A percentile compares a stretch with the other conserved stretches of the same genome.
phyloP scores from a whole-genome alignment of 2,888 invertebrate genomes.

The Elgonia sp. region DNA sequence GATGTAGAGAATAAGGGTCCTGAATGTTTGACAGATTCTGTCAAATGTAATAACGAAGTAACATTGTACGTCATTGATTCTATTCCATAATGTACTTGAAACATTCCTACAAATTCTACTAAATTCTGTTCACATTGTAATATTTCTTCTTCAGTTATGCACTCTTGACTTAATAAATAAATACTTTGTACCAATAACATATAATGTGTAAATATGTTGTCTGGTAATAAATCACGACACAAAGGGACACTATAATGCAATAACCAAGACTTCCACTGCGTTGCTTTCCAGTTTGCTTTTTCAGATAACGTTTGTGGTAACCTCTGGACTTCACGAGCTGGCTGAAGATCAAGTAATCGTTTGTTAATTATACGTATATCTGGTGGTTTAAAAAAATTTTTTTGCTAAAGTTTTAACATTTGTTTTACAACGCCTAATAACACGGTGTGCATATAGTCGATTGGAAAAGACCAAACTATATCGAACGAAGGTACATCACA shows the following conservation, averaged over 20 bases:
- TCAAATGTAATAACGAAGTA: constrained; percentile 65
- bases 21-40: constrained; percentile 61
- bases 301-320: constrained; percentile 12
- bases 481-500: constrained; percentile 9
- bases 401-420: constrained; percentile 18
- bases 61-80: constrained; percentile 75
- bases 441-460: constrained; percentile 48
- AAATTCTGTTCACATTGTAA: constrained; percentile 66
- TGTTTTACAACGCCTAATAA: constrained; percentile 33
- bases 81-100: constrained; percentile 61
- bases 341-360: constrained; percentile 17
- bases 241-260: constrained; percentile 26
- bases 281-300: constrained; percentile 41
- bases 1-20: constrained; percentile 74
- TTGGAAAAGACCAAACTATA: constrained; percentile 41
- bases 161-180: constrained; percentile 16
- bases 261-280: constrained; percentile 61
- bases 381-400: neutral
- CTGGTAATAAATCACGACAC: constrained; percentile 22
- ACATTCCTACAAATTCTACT: constrained; percentile 67
- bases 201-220: constrained; percentile 20
- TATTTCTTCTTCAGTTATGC: constrained; percentile 63
- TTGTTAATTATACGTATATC: constrained; percentile 27
- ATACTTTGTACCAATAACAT: constrained; percentile 42
- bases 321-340: constrained; percentile 22